Conservation (phyloP, 2,113 vertebrate species). For the Aegotheles bennettii region DNA sequence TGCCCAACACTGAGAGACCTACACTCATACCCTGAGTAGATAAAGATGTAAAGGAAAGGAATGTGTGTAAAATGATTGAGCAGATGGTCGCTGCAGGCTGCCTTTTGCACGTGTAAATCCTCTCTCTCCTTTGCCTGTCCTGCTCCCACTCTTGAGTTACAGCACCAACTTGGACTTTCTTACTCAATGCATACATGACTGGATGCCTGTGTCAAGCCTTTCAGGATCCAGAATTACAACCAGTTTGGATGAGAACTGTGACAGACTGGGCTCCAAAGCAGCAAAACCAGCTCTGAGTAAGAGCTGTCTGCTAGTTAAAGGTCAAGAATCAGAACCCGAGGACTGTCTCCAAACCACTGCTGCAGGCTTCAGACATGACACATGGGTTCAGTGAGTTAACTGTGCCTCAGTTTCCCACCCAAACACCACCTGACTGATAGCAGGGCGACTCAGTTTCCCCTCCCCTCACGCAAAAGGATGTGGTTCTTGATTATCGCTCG, state of each 20-base stretch:
- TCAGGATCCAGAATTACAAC: not conserved
- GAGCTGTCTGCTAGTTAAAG: not conserved
- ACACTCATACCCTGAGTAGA: not conserved
- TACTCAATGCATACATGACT: accelerated
- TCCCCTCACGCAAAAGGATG: not conserved
- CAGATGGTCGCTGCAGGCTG: not conserved
- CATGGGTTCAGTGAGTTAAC: not conserved
- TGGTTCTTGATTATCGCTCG: not conserved
- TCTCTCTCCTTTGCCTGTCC: not conserved
- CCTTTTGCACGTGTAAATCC: not conserved
- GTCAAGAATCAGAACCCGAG: not conserved
- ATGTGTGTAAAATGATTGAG: not conserved
- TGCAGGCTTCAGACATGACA: not conserved
- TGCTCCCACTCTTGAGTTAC: not conserved
- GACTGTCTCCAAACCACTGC: not conserved
- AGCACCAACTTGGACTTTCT: not conserved
- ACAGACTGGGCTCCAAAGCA: not conserved
- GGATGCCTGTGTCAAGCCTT: not conserved
- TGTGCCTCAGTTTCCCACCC: not conserved
- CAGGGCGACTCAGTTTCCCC: not conserved
- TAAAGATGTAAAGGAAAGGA: not conserved
- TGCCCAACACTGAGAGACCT: not conserved
- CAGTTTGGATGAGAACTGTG: not conserved
- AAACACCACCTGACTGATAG: no score
- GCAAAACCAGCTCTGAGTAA: not conserved